Percentiles rank a stretch among this genome's conserved stretches.
phyloP scores from a whole-genome alignment of 2,797 vertebrate species.

The Enteromius paludinosus region DNA sequence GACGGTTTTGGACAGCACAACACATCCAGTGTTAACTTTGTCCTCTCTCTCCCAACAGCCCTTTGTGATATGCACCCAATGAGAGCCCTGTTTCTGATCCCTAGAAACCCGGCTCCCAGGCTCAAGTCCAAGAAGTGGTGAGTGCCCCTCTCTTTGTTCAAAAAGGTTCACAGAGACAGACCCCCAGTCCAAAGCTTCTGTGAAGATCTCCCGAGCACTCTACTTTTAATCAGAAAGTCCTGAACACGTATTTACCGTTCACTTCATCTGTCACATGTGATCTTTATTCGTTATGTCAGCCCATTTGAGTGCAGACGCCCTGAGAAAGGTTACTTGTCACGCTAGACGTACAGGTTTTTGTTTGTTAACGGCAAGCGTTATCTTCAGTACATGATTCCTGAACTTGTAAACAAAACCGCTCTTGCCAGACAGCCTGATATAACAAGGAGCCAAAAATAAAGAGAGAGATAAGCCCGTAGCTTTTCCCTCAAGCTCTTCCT shows the following conservation, averaged over 20 bases:
- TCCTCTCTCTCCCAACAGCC: slow-evolving; percentile 75
- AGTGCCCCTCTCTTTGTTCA: slow-evolving; percentile 65
- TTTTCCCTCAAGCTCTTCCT: background rate
- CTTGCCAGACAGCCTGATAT: background rate
- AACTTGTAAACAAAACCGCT: background rate
- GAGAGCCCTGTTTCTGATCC: slow-evolving; percentile 95
- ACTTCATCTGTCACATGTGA: slow-evolving; percentile 10
- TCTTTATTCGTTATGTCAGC: slow-evolving; percentile 25
- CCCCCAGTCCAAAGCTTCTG: background rate
- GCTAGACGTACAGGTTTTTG: background rate
- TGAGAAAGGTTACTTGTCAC: slow-evolving; percentile 23
- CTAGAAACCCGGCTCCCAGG: slow-evolving; percentile 89
- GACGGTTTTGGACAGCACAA: background rate
- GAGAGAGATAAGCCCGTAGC: background rate
- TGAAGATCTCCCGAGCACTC: background rate
- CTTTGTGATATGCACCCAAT: slow-evolving; percentile 96
- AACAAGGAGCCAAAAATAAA: background rate
- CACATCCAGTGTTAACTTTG: slow-evolving; percentile 8
- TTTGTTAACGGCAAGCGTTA: background rate
- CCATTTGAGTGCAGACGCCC: background rate
- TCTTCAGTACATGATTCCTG: background rate
- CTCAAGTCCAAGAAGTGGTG: slow-evolving; percentile 97
- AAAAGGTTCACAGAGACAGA: background rate
- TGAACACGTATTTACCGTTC: slow-evolving; percentile 6
- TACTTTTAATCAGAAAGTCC: slow-evolving; percentile 27